phyloP scores from a whole-genome alignment of 2,888 invertebrate genomes.

The Clitarchus hookeri region DNA sequence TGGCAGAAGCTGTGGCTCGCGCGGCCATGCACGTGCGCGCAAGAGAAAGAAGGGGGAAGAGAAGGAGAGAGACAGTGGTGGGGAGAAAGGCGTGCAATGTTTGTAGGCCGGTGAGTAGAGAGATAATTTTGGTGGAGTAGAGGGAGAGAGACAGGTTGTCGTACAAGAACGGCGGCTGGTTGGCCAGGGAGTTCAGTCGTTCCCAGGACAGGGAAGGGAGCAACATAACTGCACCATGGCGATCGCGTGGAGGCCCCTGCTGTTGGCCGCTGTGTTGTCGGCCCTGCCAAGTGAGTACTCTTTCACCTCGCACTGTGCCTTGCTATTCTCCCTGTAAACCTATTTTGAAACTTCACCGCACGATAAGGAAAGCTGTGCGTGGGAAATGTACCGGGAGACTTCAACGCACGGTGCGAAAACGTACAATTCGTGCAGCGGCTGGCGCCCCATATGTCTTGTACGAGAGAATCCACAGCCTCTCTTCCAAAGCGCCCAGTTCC shows the following conservation, averaged over 20 bases:
- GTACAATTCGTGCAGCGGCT: no score
- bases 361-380: no score
- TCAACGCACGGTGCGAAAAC: no score
- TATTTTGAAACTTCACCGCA: no score
- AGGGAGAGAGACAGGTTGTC: constrained; percentile 5
- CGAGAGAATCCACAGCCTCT: no score
- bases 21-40: no score
- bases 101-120: neutral
- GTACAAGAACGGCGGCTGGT: neutral
- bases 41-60: neutral
- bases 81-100: neutral
- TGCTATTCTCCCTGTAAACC: no score
- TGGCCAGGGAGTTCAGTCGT: neutral
- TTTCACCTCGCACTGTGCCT: neutral
- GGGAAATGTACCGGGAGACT: no score
- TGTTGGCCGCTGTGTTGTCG: neutral
- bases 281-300: neutral
- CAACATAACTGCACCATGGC: neutral
- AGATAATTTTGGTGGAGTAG: neutral
- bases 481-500: no score
- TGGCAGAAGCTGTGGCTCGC: no score
- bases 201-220: neutral
- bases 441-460: no score
- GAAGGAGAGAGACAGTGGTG: neutral
- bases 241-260: neutral